These are phyloP conservation scores for Australoheros facetus DNA, from an alignment of 2,797 vertebrate species.

Conservation along the genomic window DNA sequence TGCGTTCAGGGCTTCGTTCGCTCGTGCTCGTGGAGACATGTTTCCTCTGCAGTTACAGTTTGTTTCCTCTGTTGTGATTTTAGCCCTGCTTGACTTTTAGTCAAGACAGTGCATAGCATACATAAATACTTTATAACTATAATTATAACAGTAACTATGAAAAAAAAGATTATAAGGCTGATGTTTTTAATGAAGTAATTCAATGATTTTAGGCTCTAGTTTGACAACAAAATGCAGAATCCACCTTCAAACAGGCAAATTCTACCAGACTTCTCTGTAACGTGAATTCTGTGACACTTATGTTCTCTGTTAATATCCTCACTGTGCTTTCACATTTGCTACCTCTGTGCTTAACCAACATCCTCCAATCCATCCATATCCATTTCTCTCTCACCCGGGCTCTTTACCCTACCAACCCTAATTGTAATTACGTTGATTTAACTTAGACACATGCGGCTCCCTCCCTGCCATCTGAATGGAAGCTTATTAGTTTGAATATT, in stretches of 20 bases:
- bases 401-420: conserved; percentile 87
- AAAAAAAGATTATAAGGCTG: not conserved
- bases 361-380: conserved; percentile 71
- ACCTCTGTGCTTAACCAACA: conserved; percentile 65
- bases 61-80: conserved; percentile 21
- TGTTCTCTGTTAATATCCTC: conserved; percentile 57
- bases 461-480: conserved; percentile 87
- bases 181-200: conserved; percentile 26
- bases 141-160: not conserved
- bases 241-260: conserved; percentile 5
- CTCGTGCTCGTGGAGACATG: too few relatives aligned
- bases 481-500: conserved; percentile 99
- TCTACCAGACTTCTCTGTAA: conserved; percentile 46
- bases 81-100: not conserved
- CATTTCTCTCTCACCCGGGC: conserved; percentile 63
- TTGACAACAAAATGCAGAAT: conserved; percentile 22
- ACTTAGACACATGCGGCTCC: conserved; percentile 90
- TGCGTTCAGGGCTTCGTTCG: too few relatives aligned
- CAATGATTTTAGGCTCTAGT: conserved; percentile 13
- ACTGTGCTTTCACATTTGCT: conserved; percentile 45
- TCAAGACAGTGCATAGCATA: not conserved
- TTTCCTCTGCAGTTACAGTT: conserved; percentile 5
- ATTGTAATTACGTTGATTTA: conserved; percentile 99
- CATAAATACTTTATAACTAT: not conserved
- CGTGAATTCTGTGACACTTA: conserved; percentile 30